phyloP scores from a whole-genome alignment of 1,140 invertebrate species.

The Lasioglossum baleicum region DNA sequence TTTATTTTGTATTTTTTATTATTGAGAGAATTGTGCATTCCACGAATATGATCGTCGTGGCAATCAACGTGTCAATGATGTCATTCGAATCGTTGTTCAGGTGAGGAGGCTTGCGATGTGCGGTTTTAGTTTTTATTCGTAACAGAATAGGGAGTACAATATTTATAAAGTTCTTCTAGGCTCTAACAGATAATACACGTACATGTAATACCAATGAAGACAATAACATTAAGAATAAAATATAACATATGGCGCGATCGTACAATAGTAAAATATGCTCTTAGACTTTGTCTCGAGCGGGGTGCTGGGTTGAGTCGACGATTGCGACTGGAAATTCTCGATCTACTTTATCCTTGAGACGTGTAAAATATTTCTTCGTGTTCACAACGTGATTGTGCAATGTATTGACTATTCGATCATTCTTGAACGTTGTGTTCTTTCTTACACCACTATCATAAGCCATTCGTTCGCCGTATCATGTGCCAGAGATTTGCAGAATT shows the following conservation, averaged over 20 bases:
- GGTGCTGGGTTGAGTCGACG: not conserved
- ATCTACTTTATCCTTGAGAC: too few relatives aligned
- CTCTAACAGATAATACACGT: constrained; percentile 62
- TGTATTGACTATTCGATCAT: too few relatives aligned
- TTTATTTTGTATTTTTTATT: too few relatives aligned
- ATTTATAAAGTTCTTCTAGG: constrained; percentile 70
- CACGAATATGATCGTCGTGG: too few relatives aligned
- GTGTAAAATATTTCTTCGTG: too few relatives aligned
- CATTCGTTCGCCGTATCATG: too few relatives aligned
- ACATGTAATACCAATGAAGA: constrained; percentile 59
- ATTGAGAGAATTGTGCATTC: too few relatives aligned
- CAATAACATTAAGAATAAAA: constrained; percentile 67
- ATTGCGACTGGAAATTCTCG: not conserved
- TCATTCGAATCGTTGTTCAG: not conserved
- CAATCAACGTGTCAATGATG: not conserved
- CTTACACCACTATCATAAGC: too few relatives aligned
- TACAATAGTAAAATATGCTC: constrained; percentile 57
- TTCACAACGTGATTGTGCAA: too few relatives aligned
- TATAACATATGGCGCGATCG: constrained; percentile 50
- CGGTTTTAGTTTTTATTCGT: constrained; percentile 70
- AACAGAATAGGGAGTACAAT: constrained; percentile 76
- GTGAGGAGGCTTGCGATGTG: not conserved
- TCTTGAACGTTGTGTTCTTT: too few relatives aligned
- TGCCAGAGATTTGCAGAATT: too few relatives aligned
- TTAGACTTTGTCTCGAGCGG: constrained; percentile 31